Conservation (phyloP, 2,888 invertebrate species). For the Meganola albula region DNA sequence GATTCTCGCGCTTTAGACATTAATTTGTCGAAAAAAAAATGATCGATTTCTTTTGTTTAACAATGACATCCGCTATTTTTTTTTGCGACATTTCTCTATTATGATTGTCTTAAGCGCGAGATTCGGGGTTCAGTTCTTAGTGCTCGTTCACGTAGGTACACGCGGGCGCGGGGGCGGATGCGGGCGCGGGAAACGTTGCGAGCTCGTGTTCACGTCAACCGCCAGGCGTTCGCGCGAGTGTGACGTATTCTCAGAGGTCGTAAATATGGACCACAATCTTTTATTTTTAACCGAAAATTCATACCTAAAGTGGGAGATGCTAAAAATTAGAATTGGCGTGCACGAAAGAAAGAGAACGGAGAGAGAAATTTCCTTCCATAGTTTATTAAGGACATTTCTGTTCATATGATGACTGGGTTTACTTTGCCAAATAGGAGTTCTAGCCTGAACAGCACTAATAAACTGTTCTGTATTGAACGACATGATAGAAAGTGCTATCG, state of each 20-base stretch:
- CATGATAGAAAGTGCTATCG: constrained; percentile 13
- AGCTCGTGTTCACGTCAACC: too few species aligned
- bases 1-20: too few species aligned
- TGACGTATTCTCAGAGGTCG: too few species aligned
- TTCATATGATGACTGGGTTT: constrained; percentile 24
- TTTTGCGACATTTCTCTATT: too few species aligned
- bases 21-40: too few species aligned
- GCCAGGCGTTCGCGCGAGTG: too few species aligned
- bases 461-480: constrained; percentile 19
- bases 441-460: constrained; percentile 17
- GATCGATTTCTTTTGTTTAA: too few species aligned
- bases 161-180: constrained; percentile 6
- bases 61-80: too few species aligned
- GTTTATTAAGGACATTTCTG: constrained; percentile 18
- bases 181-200: too few species aligned
- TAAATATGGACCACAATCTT: too few species aligned
- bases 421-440: constrained; percentile 14
- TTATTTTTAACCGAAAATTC: constrained; percentile 20
- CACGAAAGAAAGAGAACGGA: constrained; percentile 24
- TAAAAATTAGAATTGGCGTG: constrained; percentile 25
- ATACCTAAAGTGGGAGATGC: constrained; percentile 22
- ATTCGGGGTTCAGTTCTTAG: too few species aligned
- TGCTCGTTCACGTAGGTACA: constrained; percentile 6
- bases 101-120: too few species aligned
- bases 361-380: constrained; percentile 26